Evolutionary conservation across 2,113 vertebrate species (phyloP).

Genomic region (Todiramphus saurophagus): DNA sequence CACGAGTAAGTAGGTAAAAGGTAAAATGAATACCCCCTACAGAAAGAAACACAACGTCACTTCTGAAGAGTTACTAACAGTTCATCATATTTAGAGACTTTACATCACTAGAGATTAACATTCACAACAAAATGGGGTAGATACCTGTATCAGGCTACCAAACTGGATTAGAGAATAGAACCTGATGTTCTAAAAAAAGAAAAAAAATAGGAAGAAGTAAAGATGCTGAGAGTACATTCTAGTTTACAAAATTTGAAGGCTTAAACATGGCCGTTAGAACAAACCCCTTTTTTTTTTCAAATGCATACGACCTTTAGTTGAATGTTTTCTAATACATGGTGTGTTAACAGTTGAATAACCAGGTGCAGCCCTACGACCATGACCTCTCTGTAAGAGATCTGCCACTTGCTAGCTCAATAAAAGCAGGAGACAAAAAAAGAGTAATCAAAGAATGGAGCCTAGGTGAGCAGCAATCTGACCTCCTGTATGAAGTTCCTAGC

Average conservation of each 20-base stretch:
- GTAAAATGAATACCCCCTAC: background rate
- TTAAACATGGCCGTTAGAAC: background rate
- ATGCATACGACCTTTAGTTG: background rate
- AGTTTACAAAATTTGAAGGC: background rate
- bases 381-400: background rate
- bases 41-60: background rate
- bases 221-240: background rate
- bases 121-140: background rate
- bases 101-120: background rate
- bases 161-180: background rate
- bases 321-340: background rate
- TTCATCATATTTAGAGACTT: background rate
- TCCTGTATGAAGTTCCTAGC: background rate
- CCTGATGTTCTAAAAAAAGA: background rate
- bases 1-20: background rate
- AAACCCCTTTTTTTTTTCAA: background rate
- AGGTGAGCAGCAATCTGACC: background rate
- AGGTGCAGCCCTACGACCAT: accelerated
- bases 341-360: background rate
- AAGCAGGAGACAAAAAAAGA: background rate
- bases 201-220: background rate
- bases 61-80: background rate
- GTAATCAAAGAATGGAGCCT: background rate
- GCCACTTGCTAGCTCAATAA: background rate
- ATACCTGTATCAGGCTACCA: background rate